Percentiles rank a stretch among this genome's conserved stretches.
Evolutionary conservation across 2,113 vertebrate genomes (phyloP).

Genomic region (Eidolon helvum): DNA sequence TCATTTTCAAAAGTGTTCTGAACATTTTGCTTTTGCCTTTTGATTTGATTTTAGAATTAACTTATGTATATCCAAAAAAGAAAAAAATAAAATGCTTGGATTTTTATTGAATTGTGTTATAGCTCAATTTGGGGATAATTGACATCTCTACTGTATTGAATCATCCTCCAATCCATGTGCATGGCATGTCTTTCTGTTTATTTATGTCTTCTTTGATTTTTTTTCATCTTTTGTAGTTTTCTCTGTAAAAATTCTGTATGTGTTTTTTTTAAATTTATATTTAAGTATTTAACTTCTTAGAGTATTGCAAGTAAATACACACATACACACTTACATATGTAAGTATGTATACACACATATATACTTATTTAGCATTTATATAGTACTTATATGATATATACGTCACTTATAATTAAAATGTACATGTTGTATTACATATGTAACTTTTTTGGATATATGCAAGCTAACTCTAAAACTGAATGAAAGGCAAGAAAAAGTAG

Average conservation of each 20-base stretch:
- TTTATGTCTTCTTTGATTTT: neutral
- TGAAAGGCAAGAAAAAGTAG: neutral
- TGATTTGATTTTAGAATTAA: neutral
- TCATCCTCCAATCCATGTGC: neutral
- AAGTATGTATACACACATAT: neutral
- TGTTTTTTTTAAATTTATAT: neutral
- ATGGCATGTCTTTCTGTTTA: neutral
- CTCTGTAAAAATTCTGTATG: neutral
- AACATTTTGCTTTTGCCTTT: neutral
- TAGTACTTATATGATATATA: neutral
- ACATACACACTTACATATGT: neutral
- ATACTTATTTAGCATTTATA: neutral
- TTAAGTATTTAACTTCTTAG: neutral
- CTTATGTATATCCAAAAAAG: neutral
- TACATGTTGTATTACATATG: neutral
- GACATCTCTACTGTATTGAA: neutral
- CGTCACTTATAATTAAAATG: neutral
- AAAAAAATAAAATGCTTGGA: neutral
- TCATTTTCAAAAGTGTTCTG: neutral
- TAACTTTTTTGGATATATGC: neutral
- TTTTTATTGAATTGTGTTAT: neutral
- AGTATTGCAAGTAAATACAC: neutral
- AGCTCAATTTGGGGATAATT: neutral
- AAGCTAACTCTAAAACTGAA: neutral
- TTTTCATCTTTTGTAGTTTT: neutral